phyloP scores from a whole-genome alignment of 1,140 invertebrate species.

The Asbolus verrucosus region DNA sequence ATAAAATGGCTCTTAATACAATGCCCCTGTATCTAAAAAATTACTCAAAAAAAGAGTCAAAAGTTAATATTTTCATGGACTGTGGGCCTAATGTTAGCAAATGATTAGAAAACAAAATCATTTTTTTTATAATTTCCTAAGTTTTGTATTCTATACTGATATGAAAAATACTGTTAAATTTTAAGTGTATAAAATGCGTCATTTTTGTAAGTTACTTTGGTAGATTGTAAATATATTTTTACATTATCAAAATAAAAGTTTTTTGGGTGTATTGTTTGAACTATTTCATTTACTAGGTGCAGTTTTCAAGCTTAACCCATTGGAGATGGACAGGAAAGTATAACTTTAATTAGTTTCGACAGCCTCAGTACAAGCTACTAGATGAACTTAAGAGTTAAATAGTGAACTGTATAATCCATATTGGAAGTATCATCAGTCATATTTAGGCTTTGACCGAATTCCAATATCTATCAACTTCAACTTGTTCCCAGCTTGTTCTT shows the following conservation, averaged over 20 bases:
- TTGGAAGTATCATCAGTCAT: too few relatives aligned
- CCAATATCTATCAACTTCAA: constrained; percentile 40
- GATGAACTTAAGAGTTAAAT: too few relatives aligned
- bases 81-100: constrained; percentile 6
- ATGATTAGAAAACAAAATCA: background rate
- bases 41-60: too few relatives aligned
- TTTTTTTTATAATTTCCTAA: background rate
- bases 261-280: constrained; percentile 4
- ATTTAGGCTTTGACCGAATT: constrained; percentile 6
- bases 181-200: constrained; percentile 27
- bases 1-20: too few relatives aligned
- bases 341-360: too few relatives aligned
- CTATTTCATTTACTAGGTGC: too few relatives aligned
- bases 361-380: too few relatives aligned
- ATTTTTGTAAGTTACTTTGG: constrained; percentile 35
- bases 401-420: too few relatives aligned
- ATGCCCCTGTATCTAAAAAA: too few relatives aligned
- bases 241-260: constrained; percentile 27
- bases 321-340: too few relatives aligned
- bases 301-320: too few relatives aligned
- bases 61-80: too few relatives aligned
- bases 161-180: background rate
- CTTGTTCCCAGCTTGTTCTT: constrained; percentile 43
- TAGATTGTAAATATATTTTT: constrained; percentile 39
- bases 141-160: background rate